These are phyloP conservation scores for Mamestra brassicae DNA, from an alignment of 2,888 invertebrate species.

Conservation along the genomic window DNA sequence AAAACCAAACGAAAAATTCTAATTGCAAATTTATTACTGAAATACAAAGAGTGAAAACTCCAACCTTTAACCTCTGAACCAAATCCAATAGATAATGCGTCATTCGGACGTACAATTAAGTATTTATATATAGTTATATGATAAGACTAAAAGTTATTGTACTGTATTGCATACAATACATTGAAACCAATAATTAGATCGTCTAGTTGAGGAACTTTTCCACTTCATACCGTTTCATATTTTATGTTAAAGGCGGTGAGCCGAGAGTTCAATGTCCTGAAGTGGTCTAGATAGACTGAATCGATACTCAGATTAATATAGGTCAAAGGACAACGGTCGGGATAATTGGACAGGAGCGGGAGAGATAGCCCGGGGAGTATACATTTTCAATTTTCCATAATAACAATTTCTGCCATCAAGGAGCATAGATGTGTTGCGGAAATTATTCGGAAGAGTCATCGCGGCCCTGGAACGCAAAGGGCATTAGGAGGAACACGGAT, in stretches of 20 bases:
- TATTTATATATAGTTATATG: not conserved
- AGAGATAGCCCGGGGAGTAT: not conserved
- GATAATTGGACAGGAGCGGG: not conserved
- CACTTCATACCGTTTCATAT: not conserved
- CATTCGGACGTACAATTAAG: not conserved
- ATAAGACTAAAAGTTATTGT: constrained; percentile 33
- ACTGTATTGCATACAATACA: constrained; percentile 27
- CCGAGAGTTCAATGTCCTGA: not conserved
- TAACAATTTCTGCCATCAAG: too few relatives aligned
- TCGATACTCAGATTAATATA: constrained; percentile 16
- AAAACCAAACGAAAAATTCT: not conserved
- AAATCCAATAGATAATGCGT: not conserved
- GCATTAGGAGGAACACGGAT: too few relatives aligned
- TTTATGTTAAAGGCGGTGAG: not conserved
- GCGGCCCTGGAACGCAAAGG: too few relatives aligned
- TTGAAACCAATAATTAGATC: constrained; percentile 33
- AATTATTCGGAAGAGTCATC: too few relatives aligned
- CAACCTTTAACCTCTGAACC: constrained; percentile 19
- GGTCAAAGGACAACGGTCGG: constrained; percentile 2
- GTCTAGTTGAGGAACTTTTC: not conserved
- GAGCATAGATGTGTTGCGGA: too few relatives aligned
- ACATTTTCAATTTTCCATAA: not conserved
- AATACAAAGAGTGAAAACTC: not conserved
- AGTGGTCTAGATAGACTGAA: constrained; percentile 13
- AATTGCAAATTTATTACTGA: constrained; percentile 1